phyloP scores from a whole-genome alignment of 2,797 vertebrate species.

The Prunella strophiata region DNA sequence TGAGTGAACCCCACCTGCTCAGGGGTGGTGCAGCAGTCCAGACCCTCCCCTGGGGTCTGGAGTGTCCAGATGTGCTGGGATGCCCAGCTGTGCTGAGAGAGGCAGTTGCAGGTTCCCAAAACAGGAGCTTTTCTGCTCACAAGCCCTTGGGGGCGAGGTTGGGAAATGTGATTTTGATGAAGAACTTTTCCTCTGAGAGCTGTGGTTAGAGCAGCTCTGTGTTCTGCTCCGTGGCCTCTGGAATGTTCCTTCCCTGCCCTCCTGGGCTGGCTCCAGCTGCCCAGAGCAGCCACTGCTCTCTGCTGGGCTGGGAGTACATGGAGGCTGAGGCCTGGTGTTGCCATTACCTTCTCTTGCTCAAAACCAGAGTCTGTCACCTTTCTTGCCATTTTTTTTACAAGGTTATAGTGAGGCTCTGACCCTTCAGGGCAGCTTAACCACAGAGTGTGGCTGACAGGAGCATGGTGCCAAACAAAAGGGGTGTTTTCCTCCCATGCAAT shows the following conservation, averaged over 20 bases:
- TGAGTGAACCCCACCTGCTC: neutral
- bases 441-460: neutral
- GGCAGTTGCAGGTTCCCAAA: neutral
- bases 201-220: neutral
- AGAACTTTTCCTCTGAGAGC: neutral
- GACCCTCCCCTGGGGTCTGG: neutral
- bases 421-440: neutral
- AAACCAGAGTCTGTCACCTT: neutral
- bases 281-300: neutral
- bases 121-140: neutral
- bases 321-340: neutral
- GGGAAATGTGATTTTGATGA: neutral
- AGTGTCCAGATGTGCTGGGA: neutral
- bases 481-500: neutral
- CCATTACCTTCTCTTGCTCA: neutral
- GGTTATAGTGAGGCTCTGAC: neutral
- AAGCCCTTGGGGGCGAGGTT: rapidly evolving
- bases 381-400: neutral
- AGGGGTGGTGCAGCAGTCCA: neutral
- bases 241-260: neutral
- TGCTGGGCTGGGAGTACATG: neutral
- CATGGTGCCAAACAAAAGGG: neutral
- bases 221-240: no score
- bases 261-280: neutral
- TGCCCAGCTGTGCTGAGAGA: neutral